phyloP scores from a whole-genome alignment of 2,797 vertebrate species.

The Protonibea diacanthus region DNA sequence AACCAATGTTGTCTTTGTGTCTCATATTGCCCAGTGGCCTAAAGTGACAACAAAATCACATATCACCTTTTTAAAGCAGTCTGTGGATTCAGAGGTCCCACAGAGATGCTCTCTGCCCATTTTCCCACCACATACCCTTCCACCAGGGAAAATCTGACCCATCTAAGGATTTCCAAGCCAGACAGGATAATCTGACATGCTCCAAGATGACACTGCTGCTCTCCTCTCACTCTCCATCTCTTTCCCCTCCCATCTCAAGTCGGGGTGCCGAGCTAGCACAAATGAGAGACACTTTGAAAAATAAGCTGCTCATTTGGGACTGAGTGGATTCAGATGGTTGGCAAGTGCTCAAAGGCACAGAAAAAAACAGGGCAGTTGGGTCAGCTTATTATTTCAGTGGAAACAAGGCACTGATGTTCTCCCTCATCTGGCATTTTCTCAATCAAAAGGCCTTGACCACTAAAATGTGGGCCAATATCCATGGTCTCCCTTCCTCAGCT shows the following conservation, averaged over 20 bases:
- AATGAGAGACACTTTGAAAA: slow-evolving; percentile 84
- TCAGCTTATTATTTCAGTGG: slow-evolving; percentile 83
- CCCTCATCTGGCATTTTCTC: slow-evolving; percentile 68
- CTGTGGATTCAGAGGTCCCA: slow-evolving; percentile 52
- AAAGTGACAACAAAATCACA: slow-evolving; percentile 57
- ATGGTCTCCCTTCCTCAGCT: slow-evolving; percentile 22
- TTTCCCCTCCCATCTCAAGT: slow-evolving; percentile 53
- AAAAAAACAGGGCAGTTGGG: slow-evolving; percentile 64
- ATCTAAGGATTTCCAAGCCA: slow-evolving; percentile 72
- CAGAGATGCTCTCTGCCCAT: slow-evolving; percentile 58
- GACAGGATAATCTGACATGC: slow-evolving; percentile 80
- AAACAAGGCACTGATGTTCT: slow-evolving; percentile 75
- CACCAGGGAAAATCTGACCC: slow-evolving; percentile 77
- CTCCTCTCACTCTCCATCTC: slow-evolving; percentile 32
- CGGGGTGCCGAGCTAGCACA: slow-evolving; percentile 77
- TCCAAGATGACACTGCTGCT: slow-evolving; percentile 74
- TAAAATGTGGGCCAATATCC: slow-evolving; percentile 64
- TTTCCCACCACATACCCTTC: slow-evolving; percentile 73
- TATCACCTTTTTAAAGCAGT: slow-evolving; percentile 42
- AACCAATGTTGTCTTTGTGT: not conserved
- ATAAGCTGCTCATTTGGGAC: slow-evolving; percentile 81
- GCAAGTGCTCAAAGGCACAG: slow-evolving; percentile 78
- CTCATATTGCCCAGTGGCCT: slow-evolving; percentile 37
- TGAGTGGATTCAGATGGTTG: slow-evolving; percentile 86
- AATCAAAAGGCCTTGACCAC: slow-evolving; percentile 68